Base-by-base conservation (phyloP, 2,888 invertebrate species). In the Adelphocoris suturalis region DNA sequence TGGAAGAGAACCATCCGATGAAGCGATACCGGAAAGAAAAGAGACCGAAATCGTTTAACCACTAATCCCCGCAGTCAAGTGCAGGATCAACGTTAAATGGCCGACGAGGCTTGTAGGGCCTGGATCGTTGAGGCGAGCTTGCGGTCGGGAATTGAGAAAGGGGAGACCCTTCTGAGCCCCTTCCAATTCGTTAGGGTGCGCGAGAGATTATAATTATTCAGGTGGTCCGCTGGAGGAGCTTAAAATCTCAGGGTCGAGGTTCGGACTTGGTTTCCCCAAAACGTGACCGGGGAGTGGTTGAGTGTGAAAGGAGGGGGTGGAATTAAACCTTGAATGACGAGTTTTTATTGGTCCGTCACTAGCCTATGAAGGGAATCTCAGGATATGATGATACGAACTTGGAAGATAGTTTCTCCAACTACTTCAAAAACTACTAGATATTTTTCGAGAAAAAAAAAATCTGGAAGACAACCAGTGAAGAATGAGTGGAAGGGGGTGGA, bases 161-260 rank as follows among this genome's bases (percentile, higher is more conserved):
- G 61, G 61, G 37, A 37, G 37, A 37, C 37, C 16, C n/a, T 19
- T n/a, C 61, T 19, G 16, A 19, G 61, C 19, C 61, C 61, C 16
- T 61, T 19, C n/a, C 61, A 61, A 61, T 61, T 61, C 19, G 61
- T 61, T 19, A 61, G 61, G 61, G 61, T 19, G 9, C 19, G 61
- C 61, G 16, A 61, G 61, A 61, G 61, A 61, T 61, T 61, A 61
- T 61, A 61, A 61, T 61, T 61, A 61, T 61, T 61, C 61, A 61
- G 61, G 61, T 61, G 61, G 19, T 13, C 52, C 52, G 14, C 16
- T 52, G 14, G 1, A 52, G 13, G 52, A 16, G 52, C 52, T 52
- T 52, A 52, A 61, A 61, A 19, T 19, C 61, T n/a, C 61, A 16
- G 52, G 52, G 61, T 9, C n/a, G 61, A 16, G 61, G 61, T 61